A percentile compares a stretch with the other conserved stretches of the same genome.
phyloP scores from a whole-genome alignment of 2,888 invertebrate genomes.

The Lapara coniferarum region DNA sequence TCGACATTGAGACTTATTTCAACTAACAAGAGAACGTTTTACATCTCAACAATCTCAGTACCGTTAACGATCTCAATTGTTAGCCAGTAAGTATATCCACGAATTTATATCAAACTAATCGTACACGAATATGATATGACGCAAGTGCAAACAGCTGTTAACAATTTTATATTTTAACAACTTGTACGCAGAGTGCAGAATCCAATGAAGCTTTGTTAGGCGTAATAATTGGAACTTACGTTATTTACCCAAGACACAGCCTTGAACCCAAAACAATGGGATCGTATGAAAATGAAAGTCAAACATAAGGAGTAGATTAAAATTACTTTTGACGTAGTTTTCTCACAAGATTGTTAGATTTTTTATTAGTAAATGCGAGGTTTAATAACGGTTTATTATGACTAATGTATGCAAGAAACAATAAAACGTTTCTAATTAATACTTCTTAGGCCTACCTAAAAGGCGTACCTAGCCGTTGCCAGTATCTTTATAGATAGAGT shows the following conservation, averaged over 20 bases:
- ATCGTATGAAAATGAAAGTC: constrained; percentile 24
- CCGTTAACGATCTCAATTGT: constrained; percentile 23
- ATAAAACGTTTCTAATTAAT: neutral
- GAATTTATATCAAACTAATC: constrained; percentile 20
- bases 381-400: no score
- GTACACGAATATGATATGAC: constrained; percentile 1
- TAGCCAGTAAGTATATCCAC: constrained; percentile 21
- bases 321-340: constrained; percentile 2
- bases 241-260: constrained; percentile 50
- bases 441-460: no score
- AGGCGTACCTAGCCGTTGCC: no score
- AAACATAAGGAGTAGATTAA: constrained; percentile 13
- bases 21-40: neutral
- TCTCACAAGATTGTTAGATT: neutral
- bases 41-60: neutral
- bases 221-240: constrained; percentile 34
- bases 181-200: neutral
- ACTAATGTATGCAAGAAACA: neutral
- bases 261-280: constrained; percentile 72
- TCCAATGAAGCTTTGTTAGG: neutral
- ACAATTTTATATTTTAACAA: constrained; percentile 1
- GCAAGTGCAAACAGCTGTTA: neutral
- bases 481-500: no score
- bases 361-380: neutral
- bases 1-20: neutral